A percentile compares a stretch with the other conserved stretches of the same genome.
phyloP scores from a whole-genome alignment of 1,140 invertebrate genomes.

The Conus betulinus region DNA sequence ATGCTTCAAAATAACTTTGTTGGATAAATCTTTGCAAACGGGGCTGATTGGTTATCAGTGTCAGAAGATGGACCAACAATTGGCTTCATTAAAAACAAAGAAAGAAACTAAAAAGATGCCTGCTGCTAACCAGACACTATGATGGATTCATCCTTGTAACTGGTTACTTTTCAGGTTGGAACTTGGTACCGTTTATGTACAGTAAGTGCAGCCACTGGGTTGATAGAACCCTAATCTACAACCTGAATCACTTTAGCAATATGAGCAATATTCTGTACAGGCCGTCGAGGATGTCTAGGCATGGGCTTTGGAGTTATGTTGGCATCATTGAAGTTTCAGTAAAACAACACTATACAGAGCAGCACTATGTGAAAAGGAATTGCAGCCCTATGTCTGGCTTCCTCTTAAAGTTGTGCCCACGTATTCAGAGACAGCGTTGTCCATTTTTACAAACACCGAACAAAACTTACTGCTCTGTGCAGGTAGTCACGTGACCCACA shows the following conservation, averaged over 20 bases:
- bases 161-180: neutral
- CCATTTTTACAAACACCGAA: too few species aligned
- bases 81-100: neutral
- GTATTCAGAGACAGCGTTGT: too few species aligned
- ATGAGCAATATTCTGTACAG: too few species aligned
- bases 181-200: neutral
- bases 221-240: neutral
- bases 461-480: neutral
- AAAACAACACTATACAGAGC: too few species aligned
- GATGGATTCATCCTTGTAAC: too few species aligned
- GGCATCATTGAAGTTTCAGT: too few species aligned
- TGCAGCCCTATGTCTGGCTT: too few species aligned
- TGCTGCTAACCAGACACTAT: neutral
- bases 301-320: too few species aligned
- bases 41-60: neutral
- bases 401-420: too few species aligned
- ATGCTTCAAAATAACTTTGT: neutral
- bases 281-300: too few species aligned
- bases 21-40: neutral
- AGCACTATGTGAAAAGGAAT: too few species aligned
- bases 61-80: neutral
- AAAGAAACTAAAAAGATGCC: neutral
- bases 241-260: neutral
- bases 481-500: neutral
- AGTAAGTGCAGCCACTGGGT: neutral